Conservation (phyloP, 1,140 invertebrate genomes). For the Venturia canescens region DNA sequence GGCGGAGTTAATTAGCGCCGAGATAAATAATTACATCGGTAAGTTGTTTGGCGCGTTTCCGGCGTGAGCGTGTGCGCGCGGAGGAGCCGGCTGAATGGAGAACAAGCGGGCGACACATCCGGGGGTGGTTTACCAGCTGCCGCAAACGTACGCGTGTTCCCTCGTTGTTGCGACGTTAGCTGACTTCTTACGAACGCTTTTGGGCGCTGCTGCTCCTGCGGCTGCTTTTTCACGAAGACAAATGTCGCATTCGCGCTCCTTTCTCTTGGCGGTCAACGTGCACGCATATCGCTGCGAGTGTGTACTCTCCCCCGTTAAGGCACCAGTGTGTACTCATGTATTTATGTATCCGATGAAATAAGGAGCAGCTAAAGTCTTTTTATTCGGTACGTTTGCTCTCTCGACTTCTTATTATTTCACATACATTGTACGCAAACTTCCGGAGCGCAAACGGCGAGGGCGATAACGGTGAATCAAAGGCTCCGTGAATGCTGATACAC, state of each 20-base stretch:
- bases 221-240: conserved; percentile 37
- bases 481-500: too few relatives aligned
- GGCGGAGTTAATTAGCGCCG: conserved; percentile 50
- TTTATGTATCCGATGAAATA: neutral
- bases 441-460: neutral
- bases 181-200: neutral
- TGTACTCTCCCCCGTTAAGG: neutral
- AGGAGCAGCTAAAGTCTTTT: too few relatives aligned
- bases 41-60: conserved; percentile 35
- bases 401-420: too few relatives aligned
- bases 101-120: conserved; percentile 43
- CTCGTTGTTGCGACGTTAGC: conserved; percentile 1
- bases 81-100: conserved; percentile 44
- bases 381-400: too few relatives aligned
- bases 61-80: conserved; percentile 22
- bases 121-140: conserved; percentile 46
- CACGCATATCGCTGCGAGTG: neutral
- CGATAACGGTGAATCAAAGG: neutral
- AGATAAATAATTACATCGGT: conserved; percentile 53
- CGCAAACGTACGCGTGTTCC: conserved; percentile 1
- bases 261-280: conserved; percentile 29
- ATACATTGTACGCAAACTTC: neutral
- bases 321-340: neutral
- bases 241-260: conserved; percentile 41
- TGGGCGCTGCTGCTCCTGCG: conserved; percentile 25